phyloP scores from a whole-genome alignment of 2,888 invertebrate species.

The Dasysyrphus albostriatus region DNA sequence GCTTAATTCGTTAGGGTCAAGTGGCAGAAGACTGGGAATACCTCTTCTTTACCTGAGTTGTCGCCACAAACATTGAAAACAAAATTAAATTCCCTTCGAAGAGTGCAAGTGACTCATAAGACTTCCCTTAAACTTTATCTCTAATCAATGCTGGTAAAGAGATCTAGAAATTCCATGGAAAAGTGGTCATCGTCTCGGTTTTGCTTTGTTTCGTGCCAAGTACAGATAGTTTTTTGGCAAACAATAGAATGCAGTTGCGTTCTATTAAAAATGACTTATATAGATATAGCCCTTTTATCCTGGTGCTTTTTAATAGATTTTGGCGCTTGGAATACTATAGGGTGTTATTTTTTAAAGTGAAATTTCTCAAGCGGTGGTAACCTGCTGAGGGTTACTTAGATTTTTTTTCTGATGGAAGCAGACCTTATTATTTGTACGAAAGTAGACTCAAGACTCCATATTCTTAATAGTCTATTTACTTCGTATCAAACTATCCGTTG shows the following conservation, averaged over 20 bases:
- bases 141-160: neutral
- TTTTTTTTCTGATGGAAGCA: no score
- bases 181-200: constrained; percentile 20
- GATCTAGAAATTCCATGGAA: neutral
- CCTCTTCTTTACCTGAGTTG: neutral
- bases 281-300: neutral
- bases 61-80: neutral
- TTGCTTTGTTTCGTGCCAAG: constrained; percentile 23
- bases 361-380: no score
- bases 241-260: constrained; percentile 15
- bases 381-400: no score
- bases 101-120: neutral
- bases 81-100: neutral
- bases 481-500: no score
- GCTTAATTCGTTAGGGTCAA: neutral
- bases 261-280: constrained; percentile 7
- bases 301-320: neutral
- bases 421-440: no score
- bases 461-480: no score
- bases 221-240: constrained; percentile 33
- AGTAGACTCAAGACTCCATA: no score
- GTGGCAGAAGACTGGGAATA: neutral
- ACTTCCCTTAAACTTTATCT: neutral
- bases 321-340: neutral
- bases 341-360: neutral